Conservation (phyloP, 2,797 vertebrate species). For the Cuculus canorus region DNA sequence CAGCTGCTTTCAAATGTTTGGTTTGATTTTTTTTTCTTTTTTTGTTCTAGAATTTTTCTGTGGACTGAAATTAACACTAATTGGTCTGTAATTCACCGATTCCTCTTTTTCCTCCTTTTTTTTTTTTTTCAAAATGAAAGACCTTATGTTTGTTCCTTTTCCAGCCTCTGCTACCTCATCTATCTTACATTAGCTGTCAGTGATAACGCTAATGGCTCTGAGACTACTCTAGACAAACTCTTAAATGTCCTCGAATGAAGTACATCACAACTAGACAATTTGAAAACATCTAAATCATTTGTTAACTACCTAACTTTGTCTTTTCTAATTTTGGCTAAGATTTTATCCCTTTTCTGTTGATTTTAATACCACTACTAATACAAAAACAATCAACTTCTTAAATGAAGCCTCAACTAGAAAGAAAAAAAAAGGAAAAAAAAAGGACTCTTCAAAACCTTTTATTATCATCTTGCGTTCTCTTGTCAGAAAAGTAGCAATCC, state of each 20-base stretch:
- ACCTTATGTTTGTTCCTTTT: not conserved
- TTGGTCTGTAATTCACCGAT: not conserved
- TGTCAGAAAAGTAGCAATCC: not conserved
- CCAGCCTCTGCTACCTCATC: not conserved
- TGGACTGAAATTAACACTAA: not conserved
- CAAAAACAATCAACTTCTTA: not conserved
- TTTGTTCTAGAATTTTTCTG: not conserved
- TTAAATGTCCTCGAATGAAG: not conserved
- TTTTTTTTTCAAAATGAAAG: not conserved
- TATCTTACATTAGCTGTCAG: not conserved
- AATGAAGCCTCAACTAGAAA: not conserved
- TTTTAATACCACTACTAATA: not conserved
- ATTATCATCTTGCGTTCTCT: not conserved
- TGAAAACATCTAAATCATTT: not conserved
- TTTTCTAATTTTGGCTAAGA: not conserved
- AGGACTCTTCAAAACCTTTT: not conserved
- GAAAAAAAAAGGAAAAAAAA: not conserved
- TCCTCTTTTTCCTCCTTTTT: not conserved
- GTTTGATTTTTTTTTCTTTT: not conserved
- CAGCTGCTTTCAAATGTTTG: constrained; percentile 18
- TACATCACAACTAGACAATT: not conserved
- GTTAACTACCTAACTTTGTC: not conserved
- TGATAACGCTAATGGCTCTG: not conserved
- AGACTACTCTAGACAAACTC: not conserved
- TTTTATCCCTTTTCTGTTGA: not conserved